Base-by-base conservation (phyloP, 1,140 invertebrate genomes). In the Metaphire vulgaris region DNA sequence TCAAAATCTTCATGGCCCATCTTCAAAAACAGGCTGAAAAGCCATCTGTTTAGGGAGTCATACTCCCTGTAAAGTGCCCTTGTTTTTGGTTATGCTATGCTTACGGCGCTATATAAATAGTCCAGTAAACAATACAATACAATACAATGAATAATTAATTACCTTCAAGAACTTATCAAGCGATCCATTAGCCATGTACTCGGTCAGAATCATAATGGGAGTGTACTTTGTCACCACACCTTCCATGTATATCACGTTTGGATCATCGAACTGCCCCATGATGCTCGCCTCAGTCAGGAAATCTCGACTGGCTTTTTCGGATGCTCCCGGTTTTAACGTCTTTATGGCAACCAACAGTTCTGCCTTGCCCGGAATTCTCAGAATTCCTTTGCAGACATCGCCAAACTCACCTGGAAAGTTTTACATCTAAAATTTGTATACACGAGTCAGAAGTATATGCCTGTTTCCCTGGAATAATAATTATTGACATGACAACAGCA, bases 231-330 rank as follows among this genome's bases (percentile, higher is more conserved):
- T 99, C 32, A 99, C 97, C 31, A 99, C 97, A 33, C 98, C 98
- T 88, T 99, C 96, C 6, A 99, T 89, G 86, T 97, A 97, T 86
- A 99, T 99, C 69, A 99, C 97, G 89, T 99, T 99, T 0, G 96
- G 94, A 86, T 99, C 96, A 86, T 99, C 95, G 88, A 99, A 99
- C 87, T 99, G 98, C 16, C 97, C 97, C 97, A 99, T 99, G 83
- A 99, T 99, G 72, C 93, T 95, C 0, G 96, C 96, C 87, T 99
- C 97, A 1, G 96, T 97, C 21, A 99, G 89, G 85, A 99, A 99
- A 86, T 99, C 96, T 84, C 96, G 92, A 76, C 96, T 90, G 12
- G 95, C 93, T 85, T 98, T 97, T 82, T 99, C 96, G 29, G 94
- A 92, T n/a, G 94, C 95, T 21, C 95, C 96, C 28, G 95, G 94